Evolutionary conservation across 2,113 vertebrate species (phyloP).

Genomic region (Pseudorhombus dupliciocellatus): DNA sequence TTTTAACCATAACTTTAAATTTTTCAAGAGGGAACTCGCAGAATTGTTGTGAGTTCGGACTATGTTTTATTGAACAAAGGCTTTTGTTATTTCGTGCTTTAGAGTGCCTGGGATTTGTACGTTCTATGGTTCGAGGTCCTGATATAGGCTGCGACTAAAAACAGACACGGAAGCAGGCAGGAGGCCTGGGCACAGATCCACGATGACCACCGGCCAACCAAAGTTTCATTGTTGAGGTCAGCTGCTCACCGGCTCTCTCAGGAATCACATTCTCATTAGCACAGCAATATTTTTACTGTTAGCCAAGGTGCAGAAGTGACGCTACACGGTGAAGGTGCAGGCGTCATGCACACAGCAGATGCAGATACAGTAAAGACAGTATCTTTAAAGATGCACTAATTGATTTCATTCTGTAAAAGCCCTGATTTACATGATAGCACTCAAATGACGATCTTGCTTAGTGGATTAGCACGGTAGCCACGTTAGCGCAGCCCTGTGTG

Average conservation of each 20-base stretch:
- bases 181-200: neutral
- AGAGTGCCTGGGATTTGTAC: neutral
- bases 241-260: neutral
- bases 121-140: neutral
- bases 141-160: neutral
- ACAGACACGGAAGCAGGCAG: neutral
- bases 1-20: neutral
- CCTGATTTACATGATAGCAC: neutral
- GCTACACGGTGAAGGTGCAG: neutral
- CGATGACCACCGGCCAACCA: neutral
- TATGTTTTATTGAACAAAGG: neutral
- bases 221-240: neutral
- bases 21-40: neutral
- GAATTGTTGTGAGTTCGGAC: neutral
- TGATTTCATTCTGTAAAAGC: neutral
- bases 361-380: neutral
- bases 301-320: neutral
- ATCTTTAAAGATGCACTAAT: neutral
- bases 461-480: neutral
- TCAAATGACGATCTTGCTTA: no score
- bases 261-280: neutral
- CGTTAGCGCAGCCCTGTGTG: neutral
- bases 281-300: neutral
- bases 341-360: neutral
- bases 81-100: constrained; percentile 1